Percentiles rank a stretch among this genome's conserved stretches.
Evolutionary conservation across 2,797 vertebrate species (phyloP).

Genomic region (Gila robusta): DNA sequence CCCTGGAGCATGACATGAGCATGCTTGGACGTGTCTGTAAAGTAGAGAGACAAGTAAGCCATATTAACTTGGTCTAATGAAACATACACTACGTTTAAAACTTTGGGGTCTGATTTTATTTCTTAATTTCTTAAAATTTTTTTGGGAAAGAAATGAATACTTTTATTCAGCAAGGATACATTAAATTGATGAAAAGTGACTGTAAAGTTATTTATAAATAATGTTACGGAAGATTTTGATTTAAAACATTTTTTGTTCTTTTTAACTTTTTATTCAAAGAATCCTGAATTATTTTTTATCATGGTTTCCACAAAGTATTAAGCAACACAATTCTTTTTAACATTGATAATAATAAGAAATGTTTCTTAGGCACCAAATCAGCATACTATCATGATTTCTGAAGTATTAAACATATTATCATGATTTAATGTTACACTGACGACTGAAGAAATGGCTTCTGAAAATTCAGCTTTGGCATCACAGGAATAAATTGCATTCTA

Average conservation of each 20-base stretch:
- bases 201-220: background rate
- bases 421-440: background rate
- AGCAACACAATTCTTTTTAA: background rate
- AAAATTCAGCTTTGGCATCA: background rate
- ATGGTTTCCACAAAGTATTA: background rate
- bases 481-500: background rate
- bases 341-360: background rate
- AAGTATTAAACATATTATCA: background rate
- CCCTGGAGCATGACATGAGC: slow-evolving; percentile 90
- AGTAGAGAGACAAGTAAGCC: slow-evolving; percentile 94
- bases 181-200: background rate
- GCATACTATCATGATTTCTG: background rate
- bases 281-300: too few species aligned
- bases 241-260: background rate
- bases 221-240: background rate
- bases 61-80: background rate
- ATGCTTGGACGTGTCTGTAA: slow-evolving; percentile 97
- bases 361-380: background rate
- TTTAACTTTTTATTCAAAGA: background rate
- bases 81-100: background rate
- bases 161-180: background rate
- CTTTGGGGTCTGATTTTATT: background rate
- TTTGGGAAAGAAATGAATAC: background rate
- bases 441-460: background rate
- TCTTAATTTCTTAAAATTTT: background rate